Conservation (phyloP, 2,797 vertebrate species). For the Brachymystax lenok region DNA sequence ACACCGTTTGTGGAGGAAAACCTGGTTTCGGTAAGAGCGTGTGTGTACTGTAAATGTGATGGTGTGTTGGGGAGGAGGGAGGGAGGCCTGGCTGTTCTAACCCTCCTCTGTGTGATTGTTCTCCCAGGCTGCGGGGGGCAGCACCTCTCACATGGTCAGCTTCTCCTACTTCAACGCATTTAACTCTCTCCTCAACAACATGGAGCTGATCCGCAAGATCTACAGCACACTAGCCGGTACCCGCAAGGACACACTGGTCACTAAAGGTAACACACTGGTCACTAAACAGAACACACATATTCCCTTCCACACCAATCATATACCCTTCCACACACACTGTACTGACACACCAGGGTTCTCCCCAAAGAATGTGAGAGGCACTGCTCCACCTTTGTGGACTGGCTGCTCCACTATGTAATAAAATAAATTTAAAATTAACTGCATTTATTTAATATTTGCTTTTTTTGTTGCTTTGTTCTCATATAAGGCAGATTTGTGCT, state of each 20-base stretch:
- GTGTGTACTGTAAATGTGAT: too few relatives aligned
- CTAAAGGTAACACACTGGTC: conserved; percentile 76
- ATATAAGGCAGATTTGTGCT: too few relatives aligned
- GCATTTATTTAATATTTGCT: too few relatives aligned
- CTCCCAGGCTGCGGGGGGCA: conserved; percentile 89
- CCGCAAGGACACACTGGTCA: conserved; percentile 89
- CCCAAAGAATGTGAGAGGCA: too few relatives aligned
- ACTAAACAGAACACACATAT: too few relatives aligned
- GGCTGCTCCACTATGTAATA: too few relatives aligned
- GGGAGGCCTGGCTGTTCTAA: not conserved
- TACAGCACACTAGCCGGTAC: conserved; percentile 93
- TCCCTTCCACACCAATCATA: too few relatives aligned
- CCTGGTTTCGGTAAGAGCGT: conserved; percentile 85
- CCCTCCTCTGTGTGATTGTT: not conserved
- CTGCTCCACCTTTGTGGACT: too few relatives aligned
- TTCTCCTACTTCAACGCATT: conserved; percentile 99
- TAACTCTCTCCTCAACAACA: conserved; percentile 97
- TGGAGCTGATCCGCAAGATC: conserved; percentile 98
- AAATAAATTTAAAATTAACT: too few relatives aligned
- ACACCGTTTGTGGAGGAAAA: conserved; percentile 98
- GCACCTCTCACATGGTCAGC: conserved; percentile 95
- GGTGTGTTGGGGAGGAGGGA: not conserved
- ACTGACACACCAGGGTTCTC: too few relatives aligned
- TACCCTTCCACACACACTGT: too few relatives aligned
- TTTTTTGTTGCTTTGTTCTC: too few relatives aligned